A percentile compares a stretch with the other conserved stretches of the same genome.
Conservation (phyloP, 2,888 invertebrate genomes). For the Ecliptopera silaceata region DNA sequence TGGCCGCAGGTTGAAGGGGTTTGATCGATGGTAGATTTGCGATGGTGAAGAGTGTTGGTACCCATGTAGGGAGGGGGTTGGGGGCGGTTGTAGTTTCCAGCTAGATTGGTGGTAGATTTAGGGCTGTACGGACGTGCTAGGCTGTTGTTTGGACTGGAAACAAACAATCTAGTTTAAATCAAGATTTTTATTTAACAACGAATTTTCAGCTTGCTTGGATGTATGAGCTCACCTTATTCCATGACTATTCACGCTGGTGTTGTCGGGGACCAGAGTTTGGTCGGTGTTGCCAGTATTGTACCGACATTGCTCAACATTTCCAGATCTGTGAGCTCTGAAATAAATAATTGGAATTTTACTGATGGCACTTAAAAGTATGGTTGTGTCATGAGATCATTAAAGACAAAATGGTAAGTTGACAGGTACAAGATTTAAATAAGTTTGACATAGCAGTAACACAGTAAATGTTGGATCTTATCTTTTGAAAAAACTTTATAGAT, state of each 20-base stretch:
- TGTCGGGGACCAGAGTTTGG: conserved; percentile 68
- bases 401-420: too few species aligned
- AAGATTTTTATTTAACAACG: not conserved
- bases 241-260: conserved; percentile 64
- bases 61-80: conserved; percentile 76
- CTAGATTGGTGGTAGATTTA: conserved; percentile 67
- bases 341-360: not conserved
- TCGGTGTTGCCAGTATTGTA: conserved; percentile 73
- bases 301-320: conserved; percentile 67
- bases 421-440: too few species aligned
- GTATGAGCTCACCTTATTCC: conserved; percentile 60
- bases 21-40: conserved; percentile 55
- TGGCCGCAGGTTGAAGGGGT: conserved; percentile 55
- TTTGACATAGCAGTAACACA: too few species aligned
- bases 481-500: not conserved
- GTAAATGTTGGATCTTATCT: too few species aligned
- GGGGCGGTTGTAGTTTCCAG: conserved; percentile 73
- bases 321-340: conserved; percentile 67
- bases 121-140: conserved; percentile 79
- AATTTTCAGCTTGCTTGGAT: not conserved
- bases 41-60: conserved; percentile 66
- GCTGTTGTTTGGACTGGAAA: conserved; percentile 82
- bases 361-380: too few species aligned
- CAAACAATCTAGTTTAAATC: not conserved
- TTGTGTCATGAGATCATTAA: too few species aligned